Evolutionary conservation across 2,113 vertebrate genomes (phyloP).

Genomic region (Poecile atricapillus): DNA sequence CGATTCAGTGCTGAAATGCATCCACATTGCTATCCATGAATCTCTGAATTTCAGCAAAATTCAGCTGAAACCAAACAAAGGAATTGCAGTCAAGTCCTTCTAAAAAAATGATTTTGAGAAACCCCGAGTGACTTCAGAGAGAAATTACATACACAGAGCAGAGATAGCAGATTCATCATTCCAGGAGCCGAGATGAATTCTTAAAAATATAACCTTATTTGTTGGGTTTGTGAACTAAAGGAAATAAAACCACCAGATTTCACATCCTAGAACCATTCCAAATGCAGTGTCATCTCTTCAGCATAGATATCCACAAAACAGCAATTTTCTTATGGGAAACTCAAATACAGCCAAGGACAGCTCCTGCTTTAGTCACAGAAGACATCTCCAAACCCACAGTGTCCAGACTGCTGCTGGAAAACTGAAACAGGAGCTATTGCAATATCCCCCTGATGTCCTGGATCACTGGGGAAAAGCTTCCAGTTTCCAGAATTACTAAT

Average conservation of each 20-base stretch:
- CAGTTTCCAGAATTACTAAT: background rate
- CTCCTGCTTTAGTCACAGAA: background rate
- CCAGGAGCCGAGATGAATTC: background rate
- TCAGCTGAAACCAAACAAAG: slow-evolving; percentile 4
- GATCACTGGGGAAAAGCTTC: background rate
- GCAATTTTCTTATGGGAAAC: background rate
- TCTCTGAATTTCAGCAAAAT: slow-evolving; percentile 32
- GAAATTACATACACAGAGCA: background rate
- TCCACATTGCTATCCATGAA: background rate
- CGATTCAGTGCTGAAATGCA: background rate
- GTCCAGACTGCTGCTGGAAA: background rate
- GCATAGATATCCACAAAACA: background rate
- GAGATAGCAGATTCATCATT: slow-evolving; percentile 13
- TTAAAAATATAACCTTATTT: background rate
- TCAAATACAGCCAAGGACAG: background rate
- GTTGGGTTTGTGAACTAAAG: background rate
- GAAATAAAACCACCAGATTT: background rate
- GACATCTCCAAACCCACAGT: background rate
- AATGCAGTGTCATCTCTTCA: background rate
- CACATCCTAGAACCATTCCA: background rate
- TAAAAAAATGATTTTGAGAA: background rate
- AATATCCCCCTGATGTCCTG: background rate
- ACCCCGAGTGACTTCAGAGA: background rate
- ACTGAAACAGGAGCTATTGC: background rate
- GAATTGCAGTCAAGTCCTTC: background rate